These are phyloP conservation scores for Petrophora chlorosata DNA, from an alignment of 2,888 invertebrate species.

Conservation along the genomic window DNA sequence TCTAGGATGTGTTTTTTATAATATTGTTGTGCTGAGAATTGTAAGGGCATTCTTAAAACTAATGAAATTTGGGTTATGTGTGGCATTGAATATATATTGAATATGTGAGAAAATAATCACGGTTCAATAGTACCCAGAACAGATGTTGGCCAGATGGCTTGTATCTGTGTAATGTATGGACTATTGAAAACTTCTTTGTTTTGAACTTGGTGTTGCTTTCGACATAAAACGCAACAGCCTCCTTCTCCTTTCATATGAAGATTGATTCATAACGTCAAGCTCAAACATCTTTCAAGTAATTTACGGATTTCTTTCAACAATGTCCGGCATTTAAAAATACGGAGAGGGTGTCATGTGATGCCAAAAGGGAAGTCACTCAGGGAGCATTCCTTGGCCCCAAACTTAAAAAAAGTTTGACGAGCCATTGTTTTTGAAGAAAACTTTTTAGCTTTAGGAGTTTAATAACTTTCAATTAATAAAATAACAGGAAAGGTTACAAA, in stretches of 20 bases:
- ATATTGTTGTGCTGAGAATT: too few relatives aligned
- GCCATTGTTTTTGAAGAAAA: not conserved
- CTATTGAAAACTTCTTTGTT: constrained; percentile 29
- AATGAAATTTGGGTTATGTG: too few relatives aligned
- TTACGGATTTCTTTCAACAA: not conserved
- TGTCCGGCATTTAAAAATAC: not conserved
- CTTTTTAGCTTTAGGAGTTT: not conserved
- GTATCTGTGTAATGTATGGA: constrained; percentile 7
- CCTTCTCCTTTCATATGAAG: not conserved
- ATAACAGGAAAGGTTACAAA: too few relatives aligned
- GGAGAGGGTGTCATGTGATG: not conserved
- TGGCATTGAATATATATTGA: too few relatives aligned
- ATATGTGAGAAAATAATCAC: constrained; percentile 11
- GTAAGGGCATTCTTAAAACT: too few relatives aligned
- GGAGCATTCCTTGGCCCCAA: constrained; percentile 1
- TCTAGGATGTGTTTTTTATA: too few relatives aligned
- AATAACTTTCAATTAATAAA: too few relatives aligned
- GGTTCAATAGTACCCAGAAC: constrained; percentile 3
- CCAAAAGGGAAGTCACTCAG: not conserved
- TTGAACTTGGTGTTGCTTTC: constrained; percentile 16
- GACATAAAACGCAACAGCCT: constrained; percentile 11
- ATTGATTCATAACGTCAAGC: too few relatives aligned
- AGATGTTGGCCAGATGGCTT: constrained; percentile 29
- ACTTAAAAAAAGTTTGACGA: not conserved
- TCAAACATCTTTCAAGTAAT: too few relatives aligned